Evolutionary conservation across 2,113 vertebrate genomes (phyloP).

Genomic region (Ameiurus melas): DNA sequence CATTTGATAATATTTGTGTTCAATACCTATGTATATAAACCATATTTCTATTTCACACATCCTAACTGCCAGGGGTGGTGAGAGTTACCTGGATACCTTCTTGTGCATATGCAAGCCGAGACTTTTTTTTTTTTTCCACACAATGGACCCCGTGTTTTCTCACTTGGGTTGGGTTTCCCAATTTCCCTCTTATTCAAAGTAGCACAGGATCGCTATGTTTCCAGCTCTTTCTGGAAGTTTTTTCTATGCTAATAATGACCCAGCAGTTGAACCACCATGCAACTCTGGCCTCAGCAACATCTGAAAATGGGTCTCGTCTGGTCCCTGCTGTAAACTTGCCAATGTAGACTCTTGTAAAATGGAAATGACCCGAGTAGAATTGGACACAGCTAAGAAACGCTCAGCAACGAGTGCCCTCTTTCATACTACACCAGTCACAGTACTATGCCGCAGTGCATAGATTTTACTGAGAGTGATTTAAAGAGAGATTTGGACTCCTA

Average conservation of each 20-base stretch:
- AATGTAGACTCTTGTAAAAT: neutral
- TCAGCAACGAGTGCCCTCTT: neutral
- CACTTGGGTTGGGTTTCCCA: too few relatives aligned
- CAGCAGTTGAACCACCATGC: neutral
- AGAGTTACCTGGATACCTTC: neutral
- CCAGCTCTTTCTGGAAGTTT: neutral
- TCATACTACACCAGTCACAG: neutral
- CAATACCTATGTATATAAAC: neutral
- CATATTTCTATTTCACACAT: neutral
- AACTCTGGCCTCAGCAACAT: neutral
- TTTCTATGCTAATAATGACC: neutral
- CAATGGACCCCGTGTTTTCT: neutral
- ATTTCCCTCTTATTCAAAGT: neutral
- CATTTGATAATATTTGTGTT: neutral
- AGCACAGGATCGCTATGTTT: neutral
- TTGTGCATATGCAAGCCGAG: neutral
- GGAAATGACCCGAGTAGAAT: neutral
- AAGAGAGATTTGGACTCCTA: neutral
- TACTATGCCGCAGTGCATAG: neutral
- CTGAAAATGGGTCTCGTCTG: neutral
- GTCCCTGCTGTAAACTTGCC: neutral
- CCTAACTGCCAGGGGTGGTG: neutral
- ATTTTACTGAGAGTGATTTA: neutral
- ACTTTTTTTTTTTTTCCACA: neutral
- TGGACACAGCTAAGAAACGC: neutral